phyloP scores from a whole-genome alignment of 2,113 vertebrate species.

The Acrocephalus arundinaceus region DNA sequence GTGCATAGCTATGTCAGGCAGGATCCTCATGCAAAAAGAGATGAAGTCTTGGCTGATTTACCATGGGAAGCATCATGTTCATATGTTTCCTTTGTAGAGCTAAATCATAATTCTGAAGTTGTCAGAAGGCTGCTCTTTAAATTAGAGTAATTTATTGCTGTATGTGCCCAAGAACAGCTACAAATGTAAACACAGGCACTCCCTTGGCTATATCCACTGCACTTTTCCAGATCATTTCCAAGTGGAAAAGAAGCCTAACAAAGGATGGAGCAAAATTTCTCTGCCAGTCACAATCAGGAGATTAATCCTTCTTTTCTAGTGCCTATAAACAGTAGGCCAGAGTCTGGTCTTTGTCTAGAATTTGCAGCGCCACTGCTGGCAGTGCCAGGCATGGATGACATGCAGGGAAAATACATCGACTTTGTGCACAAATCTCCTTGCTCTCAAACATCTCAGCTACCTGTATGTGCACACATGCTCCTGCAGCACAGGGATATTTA shows the following conservation, averaged over 20 bases:
- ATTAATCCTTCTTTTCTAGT: background rate
- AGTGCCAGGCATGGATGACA: background rate
- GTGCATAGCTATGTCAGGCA: slow-evolving; percentile 9
- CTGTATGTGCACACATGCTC: background rate
- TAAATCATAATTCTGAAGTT: slow-evolving; percentile 29
- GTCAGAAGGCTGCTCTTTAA: slow-evolving; percentile 24
- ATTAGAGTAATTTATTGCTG: slow-evolving; percentile 39
- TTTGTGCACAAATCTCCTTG: background rate
- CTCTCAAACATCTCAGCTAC: background rate
- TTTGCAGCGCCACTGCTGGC: background rate
- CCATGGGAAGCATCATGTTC: slow-evolving; percentile 45
- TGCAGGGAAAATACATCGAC: background rate
- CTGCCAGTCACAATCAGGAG: background rate
- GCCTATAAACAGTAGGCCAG: background rate
- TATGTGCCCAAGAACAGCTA: slow-evolving; percentile 23
- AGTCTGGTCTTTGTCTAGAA: background rate
- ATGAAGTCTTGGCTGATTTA: slow-evolving; percentile 38
- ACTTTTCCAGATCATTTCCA: slow-evolving; percentile 33
- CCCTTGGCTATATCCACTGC: background rate
- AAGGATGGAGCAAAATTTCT: background rate
- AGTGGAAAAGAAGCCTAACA: background rate
- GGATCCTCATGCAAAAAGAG: background rate
- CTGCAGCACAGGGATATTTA: background rate
- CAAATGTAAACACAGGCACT: slow-evolving; percentile 33
- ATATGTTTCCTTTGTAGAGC: slow-evolving; percentile 23